phyloP scores from a whole-genome alignment of 2,113 vertebrate genomes.

The Fregata magnificens region DNA sequence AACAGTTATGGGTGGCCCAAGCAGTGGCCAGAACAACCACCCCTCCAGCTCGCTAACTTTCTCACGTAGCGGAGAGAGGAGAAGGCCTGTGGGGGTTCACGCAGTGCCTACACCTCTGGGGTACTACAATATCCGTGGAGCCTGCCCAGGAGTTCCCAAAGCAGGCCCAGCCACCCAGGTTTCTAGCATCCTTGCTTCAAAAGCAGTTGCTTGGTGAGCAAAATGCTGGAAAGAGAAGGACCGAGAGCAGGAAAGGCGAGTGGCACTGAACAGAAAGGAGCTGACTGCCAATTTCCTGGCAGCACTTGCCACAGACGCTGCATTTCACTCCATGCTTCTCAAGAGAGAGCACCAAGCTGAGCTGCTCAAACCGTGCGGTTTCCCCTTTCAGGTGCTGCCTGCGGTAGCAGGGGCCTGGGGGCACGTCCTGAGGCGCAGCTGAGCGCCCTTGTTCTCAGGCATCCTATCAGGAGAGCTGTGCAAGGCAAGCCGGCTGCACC shows the following conservation, averaged over 20 bases:
- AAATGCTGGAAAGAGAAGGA: not conserved
- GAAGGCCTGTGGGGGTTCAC: not conserved
- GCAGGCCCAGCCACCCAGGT: not conserved
- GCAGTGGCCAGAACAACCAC: not conserved
- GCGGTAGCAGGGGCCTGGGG: fast-evolving
- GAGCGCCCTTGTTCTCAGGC: not conserved
- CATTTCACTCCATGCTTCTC: not conserved
- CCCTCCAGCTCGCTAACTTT: not conserved
- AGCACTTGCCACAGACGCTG: not conserved
- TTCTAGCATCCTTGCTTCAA: not conserved
- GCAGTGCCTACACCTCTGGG: not conserved
- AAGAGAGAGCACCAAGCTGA: fast-evolving
- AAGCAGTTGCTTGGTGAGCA: fast-evolving
- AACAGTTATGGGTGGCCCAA: not conserved
- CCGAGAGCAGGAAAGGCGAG: not conserved
- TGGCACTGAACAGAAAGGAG: not conserved
- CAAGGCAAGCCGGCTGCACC: not conserved
- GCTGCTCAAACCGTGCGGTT: fast-evolving
- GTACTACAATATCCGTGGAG: not conserved
- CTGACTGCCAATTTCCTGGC: not conserved
- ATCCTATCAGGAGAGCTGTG: not conserved
- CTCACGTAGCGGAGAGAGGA: not conserved
- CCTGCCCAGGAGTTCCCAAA: not conserved
- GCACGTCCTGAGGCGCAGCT: fast-evolving
- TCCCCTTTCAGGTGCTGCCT: not conserved